Base-by-base conservation (phyloP, 2,113 vertebrate genomes). In the Prionailurus viverrinus region DNA sequence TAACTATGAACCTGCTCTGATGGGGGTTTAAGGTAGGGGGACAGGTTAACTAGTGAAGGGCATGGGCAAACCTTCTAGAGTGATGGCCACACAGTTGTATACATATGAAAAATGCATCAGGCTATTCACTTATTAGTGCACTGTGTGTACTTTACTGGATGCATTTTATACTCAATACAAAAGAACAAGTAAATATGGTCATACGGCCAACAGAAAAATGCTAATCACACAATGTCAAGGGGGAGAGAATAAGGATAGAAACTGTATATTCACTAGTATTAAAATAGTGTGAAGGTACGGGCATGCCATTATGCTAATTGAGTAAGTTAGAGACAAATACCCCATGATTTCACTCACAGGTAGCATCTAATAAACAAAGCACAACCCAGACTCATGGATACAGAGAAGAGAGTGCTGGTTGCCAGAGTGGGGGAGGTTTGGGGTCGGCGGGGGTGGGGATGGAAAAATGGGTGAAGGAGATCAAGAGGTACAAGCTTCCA, bases 31-130 rank as follows among this genome's bases (percentile, higher is more conserved):
- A 45, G 16, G 3, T 45, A 9, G 15, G 68, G 61, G 53, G 39
- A 14, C 19, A 41, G 33, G 12, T 8, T 3, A 39, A 36, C 65
- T 5, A 31, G 73, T 33, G 61, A 63, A 41, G 89, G 45, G 10
- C 15, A 31, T 4, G 9, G 11, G 25, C 15, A 29, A 19, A 55
- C 18, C 6, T 14, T 13, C 61, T 12, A 7, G 41, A 19, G 25
- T 5, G 31, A 36, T 1, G 39, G 58, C 5, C 25, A 65, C 41
- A 29, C 0, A 5, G 1, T 21, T 21, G 19, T 0, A 39, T 4
- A 14, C 36, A 13, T 4, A n/a, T 13, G 45, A 74, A 65, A 82
- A 69, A 71, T 1, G 1, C n/a, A 16, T 0, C 31, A 5, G 27
- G 8, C 25, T 36, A 19, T 76, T 73, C 31, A 36, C 58, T 76